phyloP scores from a whole-genome alignment of 2,888 invertebrate species.

The Sphinx pinastri region DNA sequence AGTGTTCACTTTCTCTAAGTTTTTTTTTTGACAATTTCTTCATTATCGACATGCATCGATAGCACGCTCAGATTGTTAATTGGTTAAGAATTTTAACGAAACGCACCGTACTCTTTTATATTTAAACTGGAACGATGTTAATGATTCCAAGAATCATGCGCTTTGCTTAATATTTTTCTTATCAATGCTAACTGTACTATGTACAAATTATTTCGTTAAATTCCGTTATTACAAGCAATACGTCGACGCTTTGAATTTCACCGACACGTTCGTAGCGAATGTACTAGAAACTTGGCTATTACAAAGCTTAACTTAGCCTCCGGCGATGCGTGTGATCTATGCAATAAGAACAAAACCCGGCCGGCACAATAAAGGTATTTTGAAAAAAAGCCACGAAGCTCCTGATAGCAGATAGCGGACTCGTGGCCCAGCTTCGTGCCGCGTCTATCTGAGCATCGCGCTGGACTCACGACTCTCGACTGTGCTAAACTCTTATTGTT shows the following conservation, averaged over 20 bases:
- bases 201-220: neutral
- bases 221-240: neutral
- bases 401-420: slow-evolving; percentile 58
- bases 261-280: neutral
- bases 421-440: slow-evolving; percentile 50
- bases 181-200: slow-evolving; percentile 7
- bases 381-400: slow-evolving; percentile 54
- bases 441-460: slow-evolving; percentile 57
- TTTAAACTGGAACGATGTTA: slow-evolving; percentile 20
- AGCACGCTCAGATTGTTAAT: slow-evolving; percentile 27
- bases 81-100: slow-evolving; percentile 28
- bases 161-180: neutral
- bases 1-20: slow-evolving; percentile 54
- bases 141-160: slow-evolving; percentile 7
- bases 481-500: slow-evolving; percentile 18
- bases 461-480: slow-evolving; percentile 46
- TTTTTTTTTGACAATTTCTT: slow-evolving; percentile 27
- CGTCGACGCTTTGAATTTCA: neutral
- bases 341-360: slow-evolving; percentile 39
- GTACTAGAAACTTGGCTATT: neutral
- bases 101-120: slow-evolving; percentile 9
- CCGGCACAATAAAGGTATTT: slow-evolving; percentile 51
- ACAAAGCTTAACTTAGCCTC: neutral
- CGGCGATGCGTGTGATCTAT: slow-evolving; percentile 19
- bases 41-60: slow-evolving; percentile 26